A percentile compares a stretch with the other conserved stretches of the same genome.
Evolutionary conservation across 2,888 invertebrate genomes (phyloP).

Genomic region (Drosophila bunnanda): DNA sequence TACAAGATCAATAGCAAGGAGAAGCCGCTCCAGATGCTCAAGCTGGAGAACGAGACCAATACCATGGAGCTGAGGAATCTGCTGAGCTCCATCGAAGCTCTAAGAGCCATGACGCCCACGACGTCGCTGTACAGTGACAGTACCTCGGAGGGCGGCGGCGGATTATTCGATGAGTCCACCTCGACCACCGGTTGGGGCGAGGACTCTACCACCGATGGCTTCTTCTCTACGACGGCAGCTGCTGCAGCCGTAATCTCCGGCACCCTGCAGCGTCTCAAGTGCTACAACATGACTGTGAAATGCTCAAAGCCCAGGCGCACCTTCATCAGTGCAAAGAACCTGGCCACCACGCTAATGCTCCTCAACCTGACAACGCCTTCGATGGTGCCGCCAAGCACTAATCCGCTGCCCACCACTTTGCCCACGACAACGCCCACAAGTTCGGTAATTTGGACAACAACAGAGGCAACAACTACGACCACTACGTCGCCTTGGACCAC

Average conservation of each 20-base stretch:
- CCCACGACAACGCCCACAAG: conserved; percentile 20
- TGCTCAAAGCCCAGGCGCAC: conserved; percentile 79
- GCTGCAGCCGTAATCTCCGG: conserved; percentile 59
- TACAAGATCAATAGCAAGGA: conserved; percentile 93
- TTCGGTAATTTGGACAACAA: conserved; percentile 22
- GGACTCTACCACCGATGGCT: conserved; percentile 60
- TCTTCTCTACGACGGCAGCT: conserved; percentile 63
- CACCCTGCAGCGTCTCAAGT: conserved; percentile 63
- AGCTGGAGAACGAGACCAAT: conserved; percentile 86
- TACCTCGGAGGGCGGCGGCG: conserved; percentile 44
- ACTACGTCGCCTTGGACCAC: conserved; percentile 27
- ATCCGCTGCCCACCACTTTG: conserved; percentile 38
- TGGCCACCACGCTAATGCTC: conserved; percentile 84
- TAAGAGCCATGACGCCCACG: conserved; percentile 60
- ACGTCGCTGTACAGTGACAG: conserved; percentile 60
- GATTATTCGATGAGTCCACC: conserved; percentile 53
- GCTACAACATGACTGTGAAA: conserved; percentile 83
- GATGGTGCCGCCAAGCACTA: conserved; percentile 56
- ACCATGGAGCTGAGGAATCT: conserved; percentile 72
- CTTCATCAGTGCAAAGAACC: conserved; percentile 61
- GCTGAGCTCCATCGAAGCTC: conserved; percentile 65
- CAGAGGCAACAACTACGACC: conserved; percentile 19
- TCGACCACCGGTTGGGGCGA: conserved; percentile 36
- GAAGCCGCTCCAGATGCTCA: conserved; percentile 85
- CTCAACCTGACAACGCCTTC: conserved; percentile 83